phyloP scores from a whole-genome alignment of 2,113 vertebrate genomes.

The Oncorhynchus mykiss region DNA sequence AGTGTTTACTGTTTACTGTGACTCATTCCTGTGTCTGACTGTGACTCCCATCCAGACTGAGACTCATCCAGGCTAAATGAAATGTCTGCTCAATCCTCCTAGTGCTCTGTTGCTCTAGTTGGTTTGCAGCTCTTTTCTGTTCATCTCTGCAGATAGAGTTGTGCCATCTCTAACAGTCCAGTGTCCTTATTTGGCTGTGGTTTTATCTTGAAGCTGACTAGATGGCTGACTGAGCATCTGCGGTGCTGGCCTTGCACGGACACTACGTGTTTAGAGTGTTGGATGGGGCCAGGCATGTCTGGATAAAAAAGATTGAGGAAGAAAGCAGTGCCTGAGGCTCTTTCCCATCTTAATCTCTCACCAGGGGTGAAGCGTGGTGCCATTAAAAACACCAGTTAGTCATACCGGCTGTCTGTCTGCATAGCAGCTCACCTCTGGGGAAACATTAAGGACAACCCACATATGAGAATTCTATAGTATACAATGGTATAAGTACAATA shows the following conservation, averaged over 20 bases:
- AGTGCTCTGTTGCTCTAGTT: constrained; percentile 3
- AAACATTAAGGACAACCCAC: constrained; percentile 71
- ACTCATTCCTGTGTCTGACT: constrained; percentile 21
- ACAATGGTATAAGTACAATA: too few species aligned
- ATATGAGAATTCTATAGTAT: neutral
- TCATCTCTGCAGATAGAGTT: too few species aligned
- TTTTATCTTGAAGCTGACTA: neutral
- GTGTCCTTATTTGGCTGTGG: too few species aligned
- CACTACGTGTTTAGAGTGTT: constrained; percentile 51
- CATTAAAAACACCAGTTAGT: constrained; percentile 73
- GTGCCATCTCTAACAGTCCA: too few species aligned
- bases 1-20: constrained; percentile 39
- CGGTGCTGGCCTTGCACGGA: constrained; percentile 53
- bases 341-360: constrained; percentile 70
- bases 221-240: constrained; percentile 49
- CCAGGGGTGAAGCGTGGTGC: constrained; percentile 68
- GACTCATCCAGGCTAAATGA: neutral
- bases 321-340: constrained; percentile 72
- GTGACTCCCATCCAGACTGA: constrained; percentile 37
- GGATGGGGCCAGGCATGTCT: constrained; percentile 54
- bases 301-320: constrained; percentile 53
- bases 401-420: constrained; percentile 49
- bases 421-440: constrained; percentile 52
- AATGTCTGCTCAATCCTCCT: too few species aligned
- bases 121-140: constrained; percentile 3